These are phyloP conservation scores for Philopotamus ludificatus DNA, from an alignment of 1,140 invertebrate genomes.

Conservation along the genomic window DNA sequence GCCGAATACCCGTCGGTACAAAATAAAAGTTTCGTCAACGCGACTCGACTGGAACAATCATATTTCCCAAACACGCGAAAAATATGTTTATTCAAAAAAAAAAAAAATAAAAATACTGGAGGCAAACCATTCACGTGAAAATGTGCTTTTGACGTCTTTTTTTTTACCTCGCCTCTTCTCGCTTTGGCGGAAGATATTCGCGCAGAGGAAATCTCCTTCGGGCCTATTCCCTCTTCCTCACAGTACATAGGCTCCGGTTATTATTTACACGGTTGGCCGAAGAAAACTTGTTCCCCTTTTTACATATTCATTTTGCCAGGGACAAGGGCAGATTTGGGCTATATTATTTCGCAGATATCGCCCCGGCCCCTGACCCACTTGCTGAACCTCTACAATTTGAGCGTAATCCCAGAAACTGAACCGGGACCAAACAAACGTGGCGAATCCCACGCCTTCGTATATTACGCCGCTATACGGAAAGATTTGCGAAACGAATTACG, in stretches of 20 bases:
- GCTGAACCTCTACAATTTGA: constrained; percentile 10
- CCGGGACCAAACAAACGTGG: constrained; percentile 10
- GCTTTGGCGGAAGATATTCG: background rate
- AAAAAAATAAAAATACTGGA: background rate
- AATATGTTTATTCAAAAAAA: background rate
- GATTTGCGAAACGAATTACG: too few species aligned
- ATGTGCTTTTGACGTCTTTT: constrained; percentile 13
- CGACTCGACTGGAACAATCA: background rate
- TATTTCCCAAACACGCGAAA: background rate
- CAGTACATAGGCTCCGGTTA: constrained; percentile 6
- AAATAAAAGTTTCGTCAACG: background rate
- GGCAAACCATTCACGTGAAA: background rate
- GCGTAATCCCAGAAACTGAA: constrained; percentile 9
- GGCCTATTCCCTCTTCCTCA: constrained; percentile 4
- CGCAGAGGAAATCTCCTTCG: background rate
- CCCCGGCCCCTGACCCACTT: background rate
- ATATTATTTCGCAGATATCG: constrained; percentile 19
- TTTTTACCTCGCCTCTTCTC: too few species aligned
- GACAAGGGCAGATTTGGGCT: constrained; percentile 1
- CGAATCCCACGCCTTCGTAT: background rate
- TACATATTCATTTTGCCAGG: constrained; percentile 20
- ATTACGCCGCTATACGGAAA: too few species aligned
- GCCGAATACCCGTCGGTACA: background rate
- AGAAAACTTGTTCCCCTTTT: constrained; percentile 13
- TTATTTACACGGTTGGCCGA: background rate